A percentile compares a stretch with the other conserved stretches of the same genome.
Conservation (phyloP, 2,888 invertebrate genomes). For the Euproctis similis region DNA sequence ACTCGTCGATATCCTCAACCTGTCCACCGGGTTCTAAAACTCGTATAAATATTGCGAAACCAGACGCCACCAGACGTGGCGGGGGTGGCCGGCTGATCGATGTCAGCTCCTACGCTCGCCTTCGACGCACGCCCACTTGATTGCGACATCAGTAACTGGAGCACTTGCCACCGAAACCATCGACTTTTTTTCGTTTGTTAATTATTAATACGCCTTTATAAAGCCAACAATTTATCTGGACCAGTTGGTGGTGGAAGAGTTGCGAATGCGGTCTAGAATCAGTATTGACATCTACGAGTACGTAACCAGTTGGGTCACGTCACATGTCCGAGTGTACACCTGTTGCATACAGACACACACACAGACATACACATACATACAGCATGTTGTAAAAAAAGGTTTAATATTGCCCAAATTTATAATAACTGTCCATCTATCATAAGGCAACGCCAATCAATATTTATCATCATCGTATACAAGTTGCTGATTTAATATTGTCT, state of each 20-base stretch:
- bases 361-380: too few relatives aligned
- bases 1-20: slow-evolving; percentile 25
- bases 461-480: too few relatives aligned
- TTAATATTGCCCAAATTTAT: too few relatives aligned
- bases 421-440: too few relatives aligned
- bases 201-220: slow-evolving; percentile 46
- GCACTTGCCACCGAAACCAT: slow-evolving; percentile 53
- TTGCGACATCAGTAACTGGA: slow-evolving; percentile 65
- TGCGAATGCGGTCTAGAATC: slow-evolving; percentile 20
- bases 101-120: slow-evolving; percentile 57
- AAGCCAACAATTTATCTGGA: slow-evolving; percentile 31
- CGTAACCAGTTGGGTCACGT: too few relatives aligned
- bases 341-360: too few relatives aligned
- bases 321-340: too few relatives aligned
- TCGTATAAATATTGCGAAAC: slow-evolving; percentile 41
- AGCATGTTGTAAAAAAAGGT: too few relatives aligned
- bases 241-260: slow-evolving; percentile 29
- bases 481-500: too few relatives aligned
- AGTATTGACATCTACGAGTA: slow-evolving; percentile 16
- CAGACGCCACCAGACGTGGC: slow-evolving; percentile 24
- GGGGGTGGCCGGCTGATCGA: slow-evolving; percentile 53
- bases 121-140: slow-evolving; percentile 54
- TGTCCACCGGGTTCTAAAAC: slow-evolving; percentile 46
- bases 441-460: too few relatives aligned
- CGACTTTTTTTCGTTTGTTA: slow-evolving; percentile 46